Percentiles rank a stretch among this genome's conserved stretches.
These are phyloP conservation scores for Dryocosmus kuriphilus DNA, from an alignment of 2,888 invertebrate species.

Conservation along the genomic window DNA sequence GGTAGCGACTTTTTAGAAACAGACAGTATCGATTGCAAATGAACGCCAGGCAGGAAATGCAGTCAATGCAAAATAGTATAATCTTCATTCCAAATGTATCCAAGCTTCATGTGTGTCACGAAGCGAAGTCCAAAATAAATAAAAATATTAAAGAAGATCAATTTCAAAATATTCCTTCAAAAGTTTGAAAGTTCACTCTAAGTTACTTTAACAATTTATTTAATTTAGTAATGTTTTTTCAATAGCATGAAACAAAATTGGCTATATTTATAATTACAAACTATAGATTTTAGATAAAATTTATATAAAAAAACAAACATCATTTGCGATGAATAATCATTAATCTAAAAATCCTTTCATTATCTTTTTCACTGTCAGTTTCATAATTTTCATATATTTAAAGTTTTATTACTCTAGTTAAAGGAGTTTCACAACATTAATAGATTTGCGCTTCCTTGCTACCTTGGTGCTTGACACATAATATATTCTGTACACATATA, in stretches of 20 bases:
- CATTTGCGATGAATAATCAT: neutral
- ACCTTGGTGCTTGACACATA: slow-evolving; percentile 28
- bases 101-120: neutral
- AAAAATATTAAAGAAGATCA: neutral
- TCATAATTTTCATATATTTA: neutral
- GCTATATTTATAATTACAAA: neutral
- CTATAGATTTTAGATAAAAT: neutral
- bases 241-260: neutral
- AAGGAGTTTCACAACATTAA: slow-evolving; percentile 22
- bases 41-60: slow-evolving; percentile 29
- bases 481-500: neutral
- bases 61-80: neutral
- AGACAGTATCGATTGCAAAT: slow-evolving; percentile 36
- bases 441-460: neutral
- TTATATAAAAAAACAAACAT: neutral
- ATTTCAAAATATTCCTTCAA: neutral
- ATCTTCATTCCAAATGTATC: slow-evolving; percentile 17
- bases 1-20: slow-evolving; percentile 35
- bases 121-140: neutral
- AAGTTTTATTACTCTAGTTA: slow-evolving; percentile 23
- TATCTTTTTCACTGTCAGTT: neutral
- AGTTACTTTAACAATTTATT: too few species aligned
- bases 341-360: slow-evolving; percentile 1
- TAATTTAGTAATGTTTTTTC: too few species aligned
- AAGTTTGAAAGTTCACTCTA: neutral